phyloP scores from a whole-genome alignment of 2,113 vertebrate species.

The Galeopterus variegatus region DNA sequence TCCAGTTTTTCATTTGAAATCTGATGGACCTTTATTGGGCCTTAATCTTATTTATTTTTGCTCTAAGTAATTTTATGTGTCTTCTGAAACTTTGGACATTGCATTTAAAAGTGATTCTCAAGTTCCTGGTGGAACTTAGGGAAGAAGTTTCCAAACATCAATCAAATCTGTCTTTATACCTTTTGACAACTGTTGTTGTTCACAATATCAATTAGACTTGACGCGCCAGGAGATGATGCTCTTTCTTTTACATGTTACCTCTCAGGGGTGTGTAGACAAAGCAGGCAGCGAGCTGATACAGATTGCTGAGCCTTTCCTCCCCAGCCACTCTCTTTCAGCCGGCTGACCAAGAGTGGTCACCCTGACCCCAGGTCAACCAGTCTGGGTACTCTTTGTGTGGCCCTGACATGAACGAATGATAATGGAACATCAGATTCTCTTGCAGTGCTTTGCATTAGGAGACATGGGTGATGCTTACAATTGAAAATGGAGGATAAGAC shows the following conservation, averaged over 20 bases:
- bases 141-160: slow-evolving; percentile 20
- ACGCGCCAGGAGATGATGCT: background rate
- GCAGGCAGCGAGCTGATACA: background rate
- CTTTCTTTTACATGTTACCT: background rate
- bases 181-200: slow-evolving; percentile 36
- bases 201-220: background rate
- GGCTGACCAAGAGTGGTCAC: background rate
- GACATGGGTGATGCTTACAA: background rate
- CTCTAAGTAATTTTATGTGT: background rate
- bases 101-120: slow-evolving; percentile 10
- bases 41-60: slow-evolving; percentile 33
- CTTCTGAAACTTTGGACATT: slow-evolving; percentile 15
- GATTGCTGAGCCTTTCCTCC: background rate
- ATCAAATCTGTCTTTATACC: background rate
- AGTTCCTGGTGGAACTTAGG: background rate
- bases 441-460: background rate
- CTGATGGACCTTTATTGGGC: background rate
- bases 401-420: background rate
- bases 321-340: background rate
- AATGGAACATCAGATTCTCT: background rate
- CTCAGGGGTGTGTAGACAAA: background rate
- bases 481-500: background rate
- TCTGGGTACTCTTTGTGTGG: background rate
- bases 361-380: background rate
- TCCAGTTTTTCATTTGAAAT: background rate